Conservation (phyloP, 1,140 invertebrate species). For the Drosophila busckii region DNA sequence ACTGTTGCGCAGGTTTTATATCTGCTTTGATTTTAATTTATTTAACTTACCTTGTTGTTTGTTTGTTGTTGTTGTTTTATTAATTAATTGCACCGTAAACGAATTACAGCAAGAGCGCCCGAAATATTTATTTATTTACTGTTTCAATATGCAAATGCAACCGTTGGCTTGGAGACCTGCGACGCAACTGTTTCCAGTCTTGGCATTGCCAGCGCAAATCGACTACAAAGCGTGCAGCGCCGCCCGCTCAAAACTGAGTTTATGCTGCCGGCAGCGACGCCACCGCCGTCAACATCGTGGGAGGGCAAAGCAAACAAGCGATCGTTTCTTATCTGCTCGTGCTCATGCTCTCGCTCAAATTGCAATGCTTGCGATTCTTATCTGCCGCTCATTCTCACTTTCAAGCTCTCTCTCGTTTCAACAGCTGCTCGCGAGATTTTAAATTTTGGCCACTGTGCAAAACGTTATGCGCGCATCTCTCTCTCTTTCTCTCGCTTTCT, state of each 20-base stretch:
- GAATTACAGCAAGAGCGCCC: background rate
- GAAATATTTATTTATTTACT: background rate
- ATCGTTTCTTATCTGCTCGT: constrained; percentile 1
- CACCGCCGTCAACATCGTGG: constrained; percentile 6
- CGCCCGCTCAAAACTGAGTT: constrained; percentile 16
- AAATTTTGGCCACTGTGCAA: too few species aligned
- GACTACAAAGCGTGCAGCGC: constrained; percentile 29
- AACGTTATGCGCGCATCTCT: background rate
- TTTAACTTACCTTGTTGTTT: constrained; percentile 52
- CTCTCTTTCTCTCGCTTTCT: background rate
- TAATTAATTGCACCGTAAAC: constrained; percentile 27
- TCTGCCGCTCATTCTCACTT: background rate
- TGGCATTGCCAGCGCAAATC: constrained; percentile 43
- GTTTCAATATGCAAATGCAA: constrained; percentile 16
- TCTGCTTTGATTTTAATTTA: constrained; percentile 1
- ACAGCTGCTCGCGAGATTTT: background rate
- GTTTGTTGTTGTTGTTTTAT: constrained; percentile 35
- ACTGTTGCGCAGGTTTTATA: too few species aligned
- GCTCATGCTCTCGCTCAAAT: background rate
- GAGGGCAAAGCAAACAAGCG: constrained; percentile 22
- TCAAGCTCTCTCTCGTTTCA: background rate
- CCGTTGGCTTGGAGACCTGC: constrained; percentile 47
- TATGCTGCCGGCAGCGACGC: constrained; percentile 7
- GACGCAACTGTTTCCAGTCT: constrained; percentile 44
- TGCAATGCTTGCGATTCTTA: background rate